Percentiles rank a stretch among this genome's conserved stretches.
These are phyloP conservation scores for Labeo catla DNA, from an alignment of 2,113 vertebrate genomes.

Conservation along the genomic window DNA sequence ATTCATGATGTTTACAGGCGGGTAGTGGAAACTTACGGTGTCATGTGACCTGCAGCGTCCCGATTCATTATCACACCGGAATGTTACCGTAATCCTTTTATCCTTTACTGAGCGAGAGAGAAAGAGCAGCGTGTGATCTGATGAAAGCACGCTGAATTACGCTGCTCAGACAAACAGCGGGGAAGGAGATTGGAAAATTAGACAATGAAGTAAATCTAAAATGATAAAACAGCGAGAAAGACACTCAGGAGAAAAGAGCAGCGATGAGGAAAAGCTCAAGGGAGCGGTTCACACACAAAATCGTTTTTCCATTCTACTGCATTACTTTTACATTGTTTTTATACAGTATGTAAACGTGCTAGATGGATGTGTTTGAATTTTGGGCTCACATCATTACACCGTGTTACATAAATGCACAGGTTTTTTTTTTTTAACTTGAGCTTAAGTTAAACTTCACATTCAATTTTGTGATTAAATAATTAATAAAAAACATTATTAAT, in stretches of 20 bases:
- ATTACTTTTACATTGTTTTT: not conserved
- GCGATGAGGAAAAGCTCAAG: not conserved
- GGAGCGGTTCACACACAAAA: too few species aligned
- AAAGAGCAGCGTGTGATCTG: constrained; percentile 43
- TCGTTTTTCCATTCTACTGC: too few species aligned
- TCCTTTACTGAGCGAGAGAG: constrained; percentile 38
- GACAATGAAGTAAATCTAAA: constrained; percentile 9
- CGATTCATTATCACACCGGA: constrained; percentile 55
- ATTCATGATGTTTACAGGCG: constrained; percentile 60
- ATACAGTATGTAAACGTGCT: not conserved
- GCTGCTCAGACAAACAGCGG: not conserved
- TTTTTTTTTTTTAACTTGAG: too few species aligned
- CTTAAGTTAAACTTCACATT: too few species aligned
- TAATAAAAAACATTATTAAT: too few species aligned
- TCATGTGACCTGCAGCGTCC: constrained; percentile 53
- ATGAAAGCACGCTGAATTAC: constrained; percentile 12
- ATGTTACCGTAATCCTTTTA: constrained; percentile 56
- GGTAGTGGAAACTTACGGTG: constrained; percentile 53
- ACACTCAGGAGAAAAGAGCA: not conserved
- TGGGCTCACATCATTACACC: not conserved
- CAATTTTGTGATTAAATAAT: too few species aligned
- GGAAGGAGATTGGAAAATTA: not conserved
- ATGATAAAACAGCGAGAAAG: not conserved
- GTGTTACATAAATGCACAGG: too few species aligned
- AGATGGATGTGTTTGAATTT: not conserved